Evolutionary conservation across 2,797 vertebrate genomes (phyloP).

Genomic region (Lates japonicus): DNA sequence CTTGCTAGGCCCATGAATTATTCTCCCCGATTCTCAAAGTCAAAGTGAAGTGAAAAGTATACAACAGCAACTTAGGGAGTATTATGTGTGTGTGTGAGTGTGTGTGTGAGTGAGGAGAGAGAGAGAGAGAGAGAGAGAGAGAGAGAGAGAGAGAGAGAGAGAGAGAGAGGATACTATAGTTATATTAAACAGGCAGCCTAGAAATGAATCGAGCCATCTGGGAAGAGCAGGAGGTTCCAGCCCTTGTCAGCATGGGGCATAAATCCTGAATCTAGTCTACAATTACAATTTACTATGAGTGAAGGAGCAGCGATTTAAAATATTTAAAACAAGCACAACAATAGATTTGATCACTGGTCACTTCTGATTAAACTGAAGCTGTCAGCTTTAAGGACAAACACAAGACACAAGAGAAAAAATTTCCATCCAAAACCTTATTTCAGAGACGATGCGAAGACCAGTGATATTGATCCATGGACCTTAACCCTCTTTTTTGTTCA

Average conservation of each 20-base stretch:
- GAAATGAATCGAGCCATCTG: slow-evolving; percentile 70
- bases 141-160: background rate
- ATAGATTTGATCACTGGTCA: slow-evolving; percentile 83
- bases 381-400: slow-evolving; percentile 75
- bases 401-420: slow-evolving; percentile 50
- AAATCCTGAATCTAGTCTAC: slow-evolving; percentile 61
- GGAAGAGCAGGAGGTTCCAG: slow-evolving; percentile 51
- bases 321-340: slow-evolving; percentile 74
- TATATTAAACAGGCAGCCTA: slow-evolving; percentile 57
- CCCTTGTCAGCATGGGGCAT: slow-evolving; percentile 59
- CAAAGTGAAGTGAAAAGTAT: slow-evolving; percentile 85
- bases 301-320: slow-evolving; percentile 58
- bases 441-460: slow-evolving; percentile 64
- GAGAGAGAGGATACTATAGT: slow-evolving; percentile 45
- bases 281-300: slow-evolving; percentile 60
- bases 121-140: slow-evolving; percentile 13
- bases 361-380: slow-evolving; percentile 86
- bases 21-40: slow-evolving; percentile 87
- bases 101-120: slow-evolving; percentile 23
- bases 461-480: slow-evolving; percentile 76
- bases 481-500: slow-evolving; percentile 70
- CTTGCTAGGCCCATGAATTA: slow-evolving; percentile 85
- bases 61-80: slow-evolving; percentile 78
- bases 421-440: slow-evolving; percentile 67
- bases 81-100: slow-evolving; percentile 46